Conservation (phyloP, 2,888 invertebrate species). For the Didymodactylos carnosus region DNA sequence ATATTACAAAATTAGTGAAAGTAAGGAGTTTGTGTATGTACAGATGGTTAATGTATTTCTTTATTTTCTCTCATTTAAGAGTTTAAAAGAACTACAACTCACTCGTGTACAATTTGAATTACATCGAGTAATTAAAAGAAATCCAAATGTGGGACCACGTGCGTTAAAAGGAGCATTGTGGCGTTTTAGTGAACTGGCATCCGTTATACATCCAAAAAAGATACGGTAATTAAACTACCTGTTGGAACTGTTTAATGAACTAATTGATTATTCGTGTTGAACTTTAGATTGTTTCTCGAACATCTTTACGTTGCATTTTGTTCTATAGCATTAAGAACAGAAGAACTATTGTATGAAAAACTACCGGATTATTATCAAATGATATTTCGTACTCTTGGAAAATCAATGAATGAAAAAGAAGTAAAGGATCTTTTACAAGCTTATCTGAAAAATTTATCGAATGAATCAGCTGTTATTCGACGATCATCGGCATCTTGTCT, state of each 20-base stretch:
- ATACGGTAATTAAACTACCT: no score
- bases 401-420: not conserved
- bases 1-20: not conserved
- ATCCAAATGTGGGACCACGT: not conserved
- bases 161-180: not conserved
- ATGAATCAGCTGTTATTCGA: not conserved
- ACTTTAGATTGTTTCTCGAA: not conserved
- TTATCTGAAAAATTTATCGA: not conserved
- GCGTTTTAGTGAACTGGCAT: not conserved
- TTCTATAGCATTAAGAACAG: not conserved
- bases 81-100: not conserved
- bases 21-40: not conserved
- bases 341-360: not conserved
- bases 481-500: not conserved
- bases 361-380: not conserved
- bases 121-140: not conserved
- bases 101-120: not conserved
- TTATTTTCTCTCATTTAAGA: not conserved
- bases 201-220: not conserved
- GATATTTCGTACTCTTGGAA: not conserved
- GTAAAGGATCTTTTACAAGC: not conserved
- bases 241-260: no score
- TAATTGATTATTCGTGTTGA: no score
- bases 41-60: not conserved
- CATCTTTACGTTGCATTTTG: not conserved